Conservation (phyloP, 2,113 vertebrate species). For the Shinisaurus crocodilurus region DNA sequence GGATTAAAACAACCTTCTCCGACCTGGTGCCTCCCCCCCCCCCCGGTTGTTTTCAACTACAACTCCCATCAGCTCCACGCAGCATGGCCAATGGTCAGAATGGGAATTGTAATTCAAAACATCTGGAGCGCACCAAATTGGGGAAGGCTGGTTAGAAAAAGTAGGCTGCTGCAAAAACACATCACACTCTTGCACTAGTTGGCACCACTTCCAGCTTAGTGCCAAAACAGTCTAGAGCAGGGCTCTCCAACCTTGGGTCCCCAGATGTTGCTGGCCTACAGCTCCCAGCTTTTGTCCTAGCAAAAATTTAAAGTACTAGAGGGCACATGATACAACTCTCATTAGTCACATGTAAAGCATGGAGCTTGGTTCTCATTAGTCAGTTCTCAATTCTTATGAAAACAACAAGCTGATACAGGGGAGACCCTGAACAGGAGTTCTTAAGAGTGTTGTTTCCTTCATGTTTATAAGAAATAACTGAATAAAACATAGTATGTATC, state of each 20-base stretch:
- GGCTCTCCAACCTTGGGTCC: too few relatives aligned
- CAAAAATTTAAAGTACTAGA: not conserved
- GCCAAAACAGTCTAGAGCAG: not conserved
- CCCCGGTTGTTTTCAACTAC: too few relatives aligned
- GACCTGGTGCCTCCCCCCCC: too few relatives aligned
- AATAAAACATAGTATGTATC: not conserved
- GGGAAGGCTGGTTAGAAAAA: not conserved
- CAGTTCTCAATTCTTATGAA: not conserved
- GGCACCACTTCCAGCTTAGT: not conserved
- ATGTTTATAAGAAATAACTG: not conserved
- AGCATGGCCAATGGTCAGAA: too few relatives aligned
- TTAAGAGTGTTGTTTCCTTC: not conserved
- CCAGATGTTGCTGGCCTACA: too few relatives aligned
- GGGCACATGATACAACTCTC: not conserved
- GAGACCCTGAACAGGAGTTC: not conserved
- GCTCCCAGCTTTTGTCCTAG: not conserved
- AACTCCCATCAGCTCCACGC: too few relatives aligned
- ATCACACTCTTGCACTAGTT: not conserved
- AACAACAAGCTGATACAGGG: not conserved
- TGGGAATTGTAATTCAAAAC: too few relatives aligned
- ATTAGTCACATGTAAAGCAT: conserved; percentile 5
- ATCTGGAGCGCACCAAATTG: too few relatives aligned
- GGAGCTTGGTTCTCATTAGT: not conserved
- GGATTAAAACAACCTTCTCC: too few relatives aligned
- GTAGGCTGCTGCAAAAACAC: not conserved